Conservation (phyloP, 2,888 invertebrate species). For the Morpho deidamia region DNA sequence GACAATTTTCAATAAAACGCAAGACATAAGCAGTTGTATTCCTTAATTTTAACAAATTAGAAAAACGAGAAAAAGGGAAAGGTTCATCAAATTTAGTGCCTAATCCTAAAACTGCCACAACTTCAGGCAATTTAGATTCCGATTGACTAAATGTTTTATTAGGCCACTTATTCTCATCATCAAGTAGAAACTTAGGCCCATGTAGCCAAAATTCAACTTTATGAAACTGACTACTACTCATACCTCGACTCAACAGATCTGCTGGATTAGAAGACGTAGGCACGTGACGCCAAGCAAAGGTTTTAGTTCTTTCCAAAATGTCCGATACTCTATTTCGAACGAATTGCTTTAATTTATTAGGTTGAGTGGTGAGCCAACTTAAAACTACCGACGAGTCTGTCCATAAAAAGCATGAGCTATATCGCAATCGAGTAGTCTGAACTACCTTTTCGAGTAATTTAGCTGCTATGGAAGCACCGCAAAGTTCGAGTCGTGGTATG, state of each 20-base stretch:
- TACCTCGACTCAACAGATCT: not conserved
- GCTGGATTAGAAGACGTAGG: conserved; percentile 17
- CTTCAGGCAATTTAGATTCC: not conserved
- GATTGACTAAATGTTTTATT: not conserved
- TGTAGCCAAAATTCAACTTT: not conserved
- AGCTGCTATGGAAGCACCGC: conserved; percentile 14
- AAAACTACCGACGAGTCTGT: conserved; percentile 18
- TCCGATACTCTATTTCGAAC: conserved; percentile 15
- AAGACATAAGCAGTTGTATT: not conserved
- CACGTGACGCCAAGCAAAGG: conserved; percentile 15
- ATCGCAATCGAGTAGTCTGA: conserved; percentile 5
- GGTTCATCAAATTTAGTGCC: not conserved
- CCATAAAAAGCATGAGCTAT: conserved; percentile 2
- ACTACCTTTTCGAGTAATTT: conserved; percentile 1
- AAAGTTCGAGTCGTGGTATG: conserved; percentile 25
- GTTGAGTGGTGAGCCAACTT: conserved; percentile 8
- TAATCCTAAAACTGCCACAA: not conserved
- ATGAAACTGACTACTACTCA: not conserved
- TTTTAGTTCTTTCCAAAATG: conserved; percentile 6
- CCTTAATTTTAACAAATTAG: too few species aligned
- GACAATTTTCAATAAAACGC: not conserved
- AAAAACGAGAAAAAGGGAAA: too few species aligned
- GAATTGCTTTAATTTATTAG: conserved; percentile 15
- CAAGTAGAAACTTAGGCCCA: not conserved
- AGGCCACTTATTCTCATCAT: not conserved